Percentiles rank a stretch among this genome's conserved stretches.
These are phyloP conservation scores for Bombylius major DNA, from an alignment of 2,888 invertebrate genomes.

Conservation along the genomic window DNA sequence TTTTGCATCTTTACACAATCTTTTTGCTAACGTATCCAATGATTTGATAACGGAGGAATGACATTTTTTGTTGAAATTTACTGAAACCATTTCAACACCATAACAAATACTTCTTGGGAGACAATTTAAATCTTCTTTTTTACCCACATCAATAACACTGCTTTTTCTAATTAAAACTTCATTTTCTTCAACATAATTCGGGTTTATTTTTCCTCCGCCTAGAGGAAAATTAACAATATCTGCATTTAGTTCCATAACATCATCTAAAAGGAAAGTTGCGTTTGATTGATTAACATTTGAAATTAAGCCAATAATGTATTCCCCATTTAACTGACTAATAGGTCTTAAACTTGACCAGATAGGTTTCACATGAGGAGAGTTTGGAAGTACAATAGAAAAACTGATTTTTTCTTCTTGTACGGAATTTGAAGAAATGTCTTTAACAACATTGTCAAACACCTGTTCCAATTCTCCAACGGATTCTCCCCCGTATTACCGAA, in stretches of 20 bases:
- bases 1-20: background rate
- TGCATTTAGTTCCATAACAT: no score
- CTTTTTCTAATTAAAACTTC: background rate
- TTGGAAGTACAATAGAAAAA: no score
- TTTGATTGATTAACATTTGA: no score
- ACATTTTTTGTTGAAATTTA: background rate
- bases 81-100: background rate
- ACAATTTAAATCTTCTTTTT: background rate
- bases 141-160: slow-evolving; percentile 5
- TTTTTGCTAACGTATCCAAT: background rate
- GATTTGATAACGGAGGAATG: background rate
- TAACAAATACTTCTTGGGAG: slow-evolving; percentile 2
- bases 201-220: background rate
- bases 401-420: no score
- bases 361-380: no score
- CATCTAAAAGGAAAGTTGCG: no score
- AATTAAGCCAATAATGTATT: background rate
- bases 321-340: background rate
- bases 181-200: background rate
- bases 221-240: background rate
- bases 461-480: no score
- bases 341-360: no score
- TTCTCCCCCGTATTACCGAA: no score
- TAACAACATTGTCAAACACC: no score
- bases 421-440: no score